Percentiles rank a stretch among this genome's conserved stretches.
These are phyloP conservation scores for Brachionus koreanus DNA, from an alignment of 1,140 invertebrate genomes.

Conservation along the genomic window DNA sequence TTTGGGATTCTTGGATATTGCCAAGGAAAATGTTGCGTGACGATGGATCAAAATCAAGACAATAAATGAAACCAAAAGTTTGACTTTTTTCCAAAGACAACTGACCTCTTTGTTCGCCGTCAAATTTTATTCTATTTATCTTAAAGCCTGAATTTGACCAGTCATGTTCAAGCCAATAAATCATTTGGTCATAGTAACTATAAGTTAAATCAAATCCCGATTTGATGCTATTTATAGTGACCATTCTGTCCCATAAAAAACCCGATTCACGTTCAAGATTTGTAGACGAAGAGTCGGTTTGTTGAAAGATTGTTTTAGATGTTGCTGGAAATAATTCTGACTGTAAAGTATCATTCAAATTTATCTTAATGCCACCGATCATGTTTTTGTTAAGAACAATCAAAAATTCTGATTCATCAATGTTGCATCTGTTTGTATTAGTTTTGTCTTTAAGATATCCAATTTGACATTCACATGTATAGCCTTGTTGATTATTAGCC, in stretches of 20 bases:
- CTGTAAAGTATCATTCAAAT: background rate
- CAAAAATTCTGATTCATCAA: slow-evolving; percentile 30
- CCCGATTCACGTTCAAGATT: background rate
- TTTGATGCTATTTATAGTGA: background rate
- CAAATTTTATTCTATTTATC: slow-evolving; percentile 75
- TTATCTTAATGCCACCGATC: slow-evolving; percentile 9
- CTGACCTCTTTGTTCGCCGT: slow-evolving; percentile 78
- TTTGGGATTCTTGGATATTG: slow-evolving; percentile 81
- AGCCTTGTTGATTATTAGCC: slow-evolving; percentile 57
- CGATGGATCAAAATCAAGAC: slow-evolving; percentile 91
- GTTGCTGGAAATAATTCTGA: background rate
- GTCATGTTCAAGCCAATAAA: slow-evolving; percentile 25
- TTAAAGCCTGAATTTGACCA: slow-evolving; percentile 60
- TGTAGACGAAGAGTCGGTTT: background rate
- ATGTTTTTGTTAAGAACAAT: slow-evolving; percentile 1
- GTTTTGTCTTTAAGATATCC: background rate
- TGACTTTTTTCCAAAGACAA: slow-evolving; percentile 68
- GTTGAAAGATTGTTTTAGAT: background rate
- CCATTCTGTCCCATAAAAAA: slow-evolving; percentile 56
- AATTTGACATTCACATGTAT: slow-evolving; percentile 34
- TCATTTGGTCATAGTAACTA: background rate
- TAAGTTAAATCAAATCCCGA: slow-evolving; percentile 26
- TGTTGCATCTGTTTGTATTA: slow-evolving; percentile 9
- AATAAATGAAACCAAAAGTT: slow-evolving; percentile 80
- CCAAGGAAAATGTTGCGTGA: slow-evolving; percentile 90